Evolutionary conservation across 2,113 vertebrate species (phyloP).

Genomic region (Oncorhynchus gorbuscha): DNA sequence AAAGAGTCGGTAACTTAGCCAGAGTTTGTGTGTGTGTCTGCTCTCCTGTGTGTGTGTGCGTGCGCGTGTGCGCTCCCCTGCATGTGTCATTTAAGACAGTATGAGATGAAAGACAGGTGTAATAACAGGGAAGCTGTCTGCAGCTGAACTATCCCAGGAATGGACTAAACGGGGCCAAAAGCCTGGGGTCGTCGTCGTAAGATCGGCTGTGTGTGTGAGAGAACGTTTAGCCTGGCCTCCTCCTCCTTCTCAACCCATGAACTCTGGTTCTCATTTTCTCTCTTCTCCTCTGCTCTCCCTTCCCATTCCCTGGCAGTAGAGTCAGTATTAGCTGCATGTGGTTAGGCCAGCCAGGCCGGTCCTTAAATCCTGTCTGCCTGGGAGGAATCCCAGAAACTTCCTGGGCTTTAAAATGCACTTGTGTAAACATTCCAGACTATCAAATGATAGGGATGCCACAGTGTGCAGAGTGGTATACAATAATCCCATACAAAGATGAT

Average conservation of each 20-base stretch:
- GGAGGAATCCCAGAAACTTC: conserved; percentile 65
- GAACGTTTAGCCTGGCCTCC: conserved; percentile 56
- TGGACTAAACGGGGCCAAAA: conserved; percentile 73
- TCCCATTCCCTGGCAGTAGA: conserved; percentile 8
- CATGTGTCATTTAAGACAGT: conserved; percentile 60
- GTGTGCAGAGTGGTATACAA: conserved; percentile 45
- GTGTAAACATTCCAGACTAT: conserved; percentile 73
- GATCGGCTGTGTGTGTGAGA: conserved; percentile 48
- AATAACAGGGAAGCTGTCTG: conserved; percentile 75
- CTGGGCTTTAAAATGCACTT: conserved; percentile 67
- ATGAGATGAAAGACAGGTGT: conserved; percentile 71
- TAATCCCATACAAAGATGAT: conserved; percentile 55
- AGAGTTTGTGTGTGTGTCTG: conserved; percentile 33
- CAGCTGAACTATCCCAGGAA: conserved; percentile 75
- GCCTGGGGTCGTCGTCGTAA: conserved; percentile 65
- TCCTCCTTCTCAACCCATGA: conserved; percentile 63
- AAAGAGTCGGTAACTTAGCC: conserved; percentile 64
- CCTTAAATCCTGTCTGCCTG: conserved; percentile 50
- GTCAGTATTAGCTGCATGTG: conserved; percentile 51
- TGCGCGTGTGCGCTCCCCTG: neutral
- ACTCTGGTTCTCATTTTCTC: conserved; percentile 58
- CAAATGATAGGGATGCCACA: conserved; percentile 67
- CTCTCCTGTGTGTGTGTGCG: conserved; percentile 22
- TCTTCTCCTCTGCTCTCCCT: conserved; percentile 27
- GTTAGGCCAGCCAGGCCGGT: conserved; percentile 49